phyloP scores from a whole-genome alignment of 2,888 invertebrate species.

The Atethmia centrago region DNA sequence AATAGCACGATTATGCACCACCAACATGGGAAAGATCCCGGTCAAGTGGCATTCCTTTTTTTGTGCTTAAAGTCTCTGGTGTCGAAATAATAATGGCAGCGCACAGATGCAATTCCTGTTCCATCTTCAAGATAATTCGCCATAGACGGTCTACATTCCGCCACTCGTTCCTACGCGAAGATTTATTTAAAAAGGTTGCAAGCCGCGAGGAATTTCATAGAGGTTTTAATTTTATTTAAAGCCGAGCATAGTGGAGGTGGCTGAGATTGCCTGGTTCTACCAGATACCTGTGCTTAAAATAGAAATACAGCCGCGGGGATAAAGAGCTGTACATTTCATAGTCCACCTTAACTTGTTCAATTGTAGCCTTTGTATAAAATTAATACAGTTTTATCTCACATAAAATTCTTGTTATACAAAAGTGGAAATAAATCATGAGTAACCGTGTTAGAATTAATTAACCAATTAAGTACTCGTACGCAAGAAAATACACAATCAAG shows the following conservation, averaged over 20 bases:
- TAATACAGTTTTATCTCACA: constrained; percentile 64
- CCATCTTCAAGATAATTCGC: constrained; percentile 59
- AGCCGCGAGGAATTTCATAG: constrained; percentile 76
- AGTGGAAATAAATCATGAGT: constrained; percentile 71
- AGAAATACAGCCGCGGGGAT: constrained; percentile 75
- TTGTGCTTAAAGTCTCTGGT: constrained; percentile 42
- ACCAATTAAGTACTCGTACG: constrained; percentile 74
- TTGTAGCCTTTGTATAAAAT: constrained; percentile 60
- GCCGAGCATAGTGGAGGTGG: constrained; percentile 64
- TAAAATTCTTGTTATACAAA: constrained; percentile 66
- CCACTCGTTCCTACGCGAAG: constrained; percentile 56
- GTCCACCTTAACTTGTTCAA: constrained; percentile 65
- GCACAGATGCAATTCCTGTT: constrained; percentile 44
- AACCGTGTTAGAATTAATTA: constrained; percentile 82
- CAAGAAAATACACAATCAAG: constrained; percentile 74
- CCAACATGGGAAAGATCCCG: constrained; percentile 53
- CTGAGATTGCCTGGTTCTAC: constrained; percentile 73
- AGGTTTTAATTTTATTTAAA: constrained; percentile 80
- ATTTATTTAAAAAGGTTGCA: constrained; percentile 71
- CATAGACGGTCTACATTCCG: constrained; percentile 60
- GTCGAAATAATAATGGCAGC: constrained; percentile 44
- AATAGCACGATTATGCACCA: constrained; percentile 62
- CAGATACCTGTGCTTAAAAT: constrained; percentile 81
- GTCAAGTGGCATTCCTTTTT: constrained; percentile 65
- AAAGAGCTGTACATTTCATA: constrained; percentile 77